A percentile compares a stretch with the other conserved stretches of the same genome.
These are phyloP conservation scores for Ceratina japonica DNA, from an alignment of 1,140 invertebrate species.

Conservation along the genomic window DNA sequence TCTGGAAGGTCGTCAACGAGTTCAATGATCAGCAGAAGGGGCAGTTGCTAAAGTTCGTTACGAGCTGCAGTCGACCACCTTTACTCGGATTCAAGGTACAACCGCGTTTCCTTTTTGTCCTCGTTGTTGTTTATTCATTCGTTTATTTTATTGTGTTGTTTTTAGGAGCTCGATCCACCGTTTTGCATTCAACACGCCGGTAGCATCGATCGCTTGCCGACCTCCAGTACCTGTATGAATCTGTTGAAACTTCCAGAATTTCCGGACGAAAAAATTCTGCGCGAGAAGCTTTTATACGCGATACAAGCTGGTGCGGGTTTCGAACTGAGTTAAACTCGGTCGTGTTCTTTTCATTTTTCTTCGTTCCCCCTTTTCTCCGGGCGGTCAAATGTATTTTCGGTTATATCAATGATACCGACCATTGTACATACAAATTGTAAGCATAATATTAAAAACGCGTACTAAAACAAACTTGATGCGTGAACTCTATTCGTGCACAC, in stretches of 20 bases:
- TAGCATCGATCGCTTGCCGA: slow-evolving; percentile 92
- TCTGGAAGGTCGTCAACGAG: slow-evolving; percentile 92
- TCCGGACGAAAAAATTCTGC: slow-evolving; percentile 86
- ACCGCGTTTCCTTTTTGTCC: neutral
- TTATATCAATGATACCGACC: neutral
- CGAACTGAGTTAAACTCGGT: slow-evolving; percentile 89
- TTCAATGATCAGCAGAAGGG: slow-evolving; percentile 92
- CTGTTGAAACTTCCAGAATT: slow-evolving; percentile 97
- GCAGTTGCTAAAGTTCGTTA: slow-evolving; percentile 97
- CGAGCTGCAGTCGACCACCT: slow-evolving; percentile 97
- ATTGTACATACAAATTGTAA: neutral
- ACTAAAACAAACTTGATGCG: too few species aligned
- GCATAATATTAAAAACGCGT: too few species aligned
- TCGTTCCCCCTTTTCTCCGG: neutral
- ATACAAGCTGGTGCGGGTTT: slow-evolving; percentile 97
- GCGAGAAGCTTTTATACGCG: slow-evolving; percentile 93
- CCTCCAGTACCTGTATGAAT: slow-evolving; percentile 98
- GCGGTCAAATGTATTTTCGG: neutral
- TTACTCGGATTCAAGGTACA: slow-evolving; percentile 96
- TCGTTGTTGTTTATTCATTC: too few species aligned
- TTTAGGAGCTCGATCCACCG: slow-evolving; percentile 93
- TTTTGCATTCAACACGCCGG: slow-evolving; percentile 97
- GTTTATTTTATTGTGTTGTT: slow-evolving; percentile 17
- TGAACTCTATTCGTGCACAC: too few species aligned
- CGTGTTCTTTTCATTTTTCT: neutral